Percentiles rank a stretch among this genome's conserved stretches.
phyloP scores from a whole-genome alignment of 2,113 vertebrate species.

The Pelobates fuscus region DNA sequence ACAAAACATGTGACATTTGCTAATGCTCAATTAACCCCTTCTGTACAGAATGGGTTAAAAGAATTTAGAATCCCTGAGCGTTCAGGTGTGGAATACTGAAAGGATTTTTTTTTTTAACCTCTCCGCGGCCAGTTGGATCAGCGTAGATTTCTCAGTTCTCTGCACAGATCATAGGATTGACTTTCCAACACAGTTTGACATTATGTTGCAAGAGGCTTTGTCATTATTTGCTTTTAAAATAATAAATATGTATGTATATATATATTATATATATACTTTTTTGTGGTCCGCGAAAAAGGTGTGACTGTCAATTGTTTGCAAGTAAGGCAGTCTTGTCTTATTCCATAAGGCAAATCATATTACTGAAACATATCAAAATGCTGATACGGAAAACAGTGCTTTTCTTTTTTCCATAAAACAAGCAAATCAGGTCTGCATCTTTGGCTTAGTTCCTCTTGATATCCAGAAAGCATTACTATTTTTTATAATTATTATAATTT shows the following conservation, averaged over 20 bases:
- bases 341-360: conserved; percentile 48
- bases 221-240: conserved; percentile 10
- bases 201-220: conserved; percentile 7
- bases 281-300: conserved; percentile 12
- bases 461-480: conserved; percentile 26
- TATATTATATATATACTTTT: conserved; percentile 1
- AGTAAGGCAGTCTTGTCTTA: conserved; percentile 46
- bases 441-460: conserved; percentile 50
- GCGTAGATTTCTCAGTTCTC: conserved; percentile 28
- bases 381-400: conserved; percentile 19
- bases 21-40: conserved; percentile 36
- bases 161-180: conserved; percentile 15
- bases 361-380: conserved; percentile 31
- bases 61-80: conserved; percentile 38
- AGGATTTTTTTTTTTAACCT: conserved; percentile 34
- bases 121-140: conserved; percentile 25
- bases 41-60: conserved; percentile 18
- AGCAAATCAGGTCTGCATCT: conserved; percentile 39
- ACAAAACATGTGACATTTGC: conserved; percentile 12
- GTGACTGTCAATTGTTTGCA: conserved; percentile 37
- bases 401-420: conserved; percentile 38
- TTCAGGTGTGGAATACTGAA: conserved; percentile 39
- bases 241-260: neutral
- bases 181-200: conserved; percentile 14
- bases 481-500: conserved; percentile 27